These are phyloP conservation scores for Eueremaeus valkanovi DNA, from an alignment of 2,888 invertebrate genomes.

Conservation along the genomic window DNA sequence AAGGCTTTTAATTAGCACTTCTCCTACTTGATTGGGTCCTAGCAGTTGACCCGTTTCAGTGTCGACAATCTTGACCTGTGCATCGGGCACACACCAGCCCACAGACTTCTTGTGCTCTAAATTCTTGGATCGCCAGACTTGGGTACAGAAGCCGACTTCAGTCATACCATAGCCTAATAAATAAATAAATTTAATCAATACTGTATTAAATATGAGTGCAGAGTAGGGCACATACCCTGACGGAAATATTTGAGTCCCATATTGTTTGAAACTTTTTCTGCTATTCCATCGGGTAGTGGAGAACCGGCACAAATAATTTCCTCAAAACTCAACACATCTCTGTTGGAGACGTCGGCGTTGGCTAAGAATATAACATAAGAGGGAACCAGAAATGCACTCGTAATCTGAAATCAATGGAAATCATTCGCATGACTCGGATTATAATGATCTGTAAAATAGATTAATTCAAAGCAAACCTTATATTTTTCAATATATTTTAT, in stretches of 20 bases:
- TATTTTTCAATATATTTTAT: constrained; percentile 29
- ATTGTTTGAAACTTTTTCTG: constrained; percentile 1
- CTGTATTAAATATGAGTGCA: background rate
- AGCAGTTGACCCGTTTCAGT: background rate
- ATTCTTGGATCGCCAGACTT: background rate
- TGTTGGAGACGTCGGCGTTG: background rate
- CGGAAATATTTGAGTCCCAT: constrained; percentile 16
- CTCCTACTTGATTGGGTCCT: constrained; percentile 17
- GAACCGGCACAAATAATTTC: constrained; percentile 21
- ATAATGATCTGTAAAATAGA: too few species aligned
- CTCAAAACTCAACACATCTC: constrained; percentile 4
- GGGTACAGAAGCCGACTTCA: constrained; percentile 22
- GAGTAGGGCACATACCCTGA: background rate
- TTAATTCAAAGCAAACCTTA: too few species aligned
- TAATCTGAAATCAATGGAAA: background rate
- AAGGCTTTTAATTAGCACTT: constrained; percentile 2
- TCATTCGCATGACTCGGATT: too few species aligned
- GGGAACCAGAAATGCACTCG: constrained; percentile 30
- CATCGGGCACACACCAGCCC: constrained; percentile 17
- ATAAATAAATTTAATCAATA: too few species aligned
- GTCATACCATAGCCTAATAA: constrained; percentile 21
- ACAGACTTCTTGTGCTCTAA: background rate
- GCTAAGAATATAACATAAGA: constrained; percentile 11
- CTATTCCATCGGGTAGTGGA: constrained; percentile 13
- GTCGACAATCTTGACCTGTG: constrained; percentile 15